phyloP scores from a whole-genome alignment of 2,888 invertebrate species.

The Elmis aenea region DNA sequence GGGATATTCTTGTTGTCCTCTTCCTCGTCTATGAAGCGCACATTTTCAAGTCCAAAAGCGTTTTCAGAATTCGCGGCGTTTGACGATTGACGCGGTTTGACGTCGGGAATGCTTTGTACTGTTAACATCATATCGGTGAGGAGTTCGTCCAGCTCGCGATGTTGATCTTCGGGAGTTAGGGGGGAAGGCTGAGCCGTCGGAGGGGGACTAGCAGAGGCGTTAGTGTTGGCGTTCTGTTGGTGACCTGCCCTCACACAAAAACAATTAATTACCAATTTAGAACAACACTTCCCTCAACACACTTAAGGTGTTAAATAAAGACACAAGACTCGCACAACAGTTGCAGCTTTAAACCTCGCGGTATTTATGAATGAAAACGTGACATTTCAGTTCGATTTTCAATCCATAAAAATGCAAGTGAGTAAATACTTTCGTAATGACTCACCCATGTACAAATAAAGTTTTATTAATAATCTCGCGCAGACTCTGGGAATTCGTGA shows the following conservation, averaged over 20 bases:
- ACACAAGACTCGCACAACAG: too few species aligned
- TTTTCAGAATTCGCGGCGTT: constrained; percentile 20
- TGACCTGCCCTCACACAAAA: constrained; percentile 36
- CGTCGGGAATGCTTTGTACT: constrained; percentile 74
- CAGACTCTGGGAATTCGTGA: too few species aligned
- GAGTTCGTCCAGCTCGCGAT: constrained; percentile 76
- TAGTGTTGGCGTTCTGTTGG: constrained; percentile 47
- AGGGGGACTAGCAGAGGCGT: constrained; percentile 46
- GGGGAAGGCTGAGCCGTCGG: constrained; percentile 46
- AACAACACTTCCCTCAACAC: too few species aligned
- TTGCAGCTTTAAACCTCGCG: too few species aligned
- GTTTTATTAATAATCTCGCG: too few species aligned
- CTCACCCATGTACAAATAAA: too few species aligned
- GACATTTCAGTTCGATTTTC: too few species aligned
- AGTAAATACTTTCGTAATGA: too few species aligned
- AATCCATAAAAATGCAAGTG: too few species aligned
- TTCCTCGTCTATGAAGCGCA: constrained; percentile 44
- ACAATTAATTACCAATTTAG: background rate
- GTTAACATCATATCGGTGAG: constrained; percentile 83
- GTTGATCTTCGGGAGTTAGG: constrained; percentile 51
- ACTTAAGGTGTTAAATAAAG: too few species aligned
- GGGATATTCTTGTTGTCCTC: constrained; percentile 64
- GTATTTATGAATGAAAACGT: too few species aligned
- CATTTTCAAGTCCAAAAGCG: constrained; percentile 38
- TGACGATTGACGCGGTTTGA: constrained; percentile 36